phyloP scores from a whole-genome alignment of 2,113 vertebrate species.

The Origma solitaria region DNA sequence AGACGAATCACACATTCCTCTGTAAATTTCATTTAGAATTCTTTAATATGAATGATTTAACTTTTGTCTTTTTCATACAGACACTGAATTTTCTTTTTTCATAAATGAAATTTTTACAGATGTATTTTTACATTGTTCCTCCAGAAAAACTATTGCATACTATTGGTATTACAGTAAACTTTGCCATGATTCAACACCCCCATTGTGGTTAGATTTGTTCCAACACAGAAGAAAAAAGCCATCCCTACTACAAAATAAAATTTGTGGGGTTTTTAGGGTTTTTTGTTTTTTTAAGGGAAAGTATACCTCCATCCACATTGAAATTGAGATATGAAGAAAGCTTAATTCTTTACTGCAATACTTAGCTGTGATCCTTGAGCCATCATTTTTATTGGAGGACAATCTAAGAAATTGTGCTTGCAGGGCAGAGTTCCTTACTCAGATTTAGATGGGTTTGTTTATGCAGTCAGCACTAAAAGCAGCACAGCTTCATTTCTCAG shows the following conservation, averaged over 20 bases:
- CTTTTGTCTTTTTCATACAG: background rate
- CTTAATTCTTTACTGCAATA: background rate
- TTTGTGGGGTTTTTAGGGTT: no score
- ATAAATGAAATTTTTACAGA: background rate
- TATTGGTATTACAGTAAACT: background rate
- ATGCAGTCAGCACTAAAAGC: background rate
- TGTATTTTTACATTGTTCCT: background rate
- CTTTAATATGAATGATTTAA: background rate
- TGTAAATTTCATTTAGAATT: background rate
- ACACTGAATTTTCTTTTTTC: background rate
- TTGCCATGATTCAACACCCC: background rate
- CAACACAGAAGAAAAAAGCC: background rate
- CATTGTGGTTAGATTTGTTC: background rate
- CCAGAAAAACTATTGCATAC: background rate
- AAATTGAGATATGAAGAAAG: background rate
- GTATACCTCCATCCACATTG: background rate
- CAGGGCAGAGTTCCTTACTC: background rate
- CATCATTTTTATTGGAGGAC: background rate
- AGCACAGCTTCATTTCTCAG: background rate
- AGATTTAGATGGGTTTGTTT: background rate
- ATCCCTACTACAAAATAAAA: background rate
- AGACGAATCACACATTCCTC: background rate
- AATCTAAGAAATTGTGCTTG: background rate
- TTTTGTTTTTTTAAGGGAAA: background rate
- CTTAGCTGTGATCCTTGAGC: background rate